Evolutionary conservation across 2,113 vertebrate species (phyloP).

Genomic region (Corydoras maculifer): DNA sequence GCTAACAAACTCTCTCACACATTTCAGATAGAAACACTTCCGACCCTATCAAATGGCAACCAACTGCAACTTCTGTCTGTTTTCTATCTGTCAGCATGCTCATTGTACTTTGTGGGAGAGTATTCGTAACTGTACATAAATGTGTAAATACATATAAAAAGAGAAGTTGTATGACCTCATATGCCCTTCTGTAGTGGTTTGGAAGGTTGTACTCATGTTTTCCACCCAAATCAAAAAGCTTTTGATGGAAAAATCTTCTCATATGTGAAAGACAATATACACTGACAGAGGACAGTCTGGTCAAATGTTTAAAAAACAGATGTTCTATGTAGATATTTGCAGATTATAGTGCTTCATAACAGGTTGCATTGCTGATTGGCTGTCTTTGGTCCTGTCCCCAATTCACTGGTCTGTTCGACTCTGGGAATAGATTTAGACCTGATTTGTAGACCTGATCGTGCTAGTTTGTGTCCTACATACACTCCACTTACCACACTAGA

Average conservation of each 20-base stretch:
- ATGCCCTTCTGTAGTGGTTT: slow-evolving; percentile 46
- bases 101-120: slow-evolving; percentile 61
- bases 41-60: slow-evolving; percentile 18
- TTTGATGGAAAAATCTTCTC: neutral
- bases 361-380: slow-evolving; percentile 4
- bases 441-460: slow-evolving; percentile 43
- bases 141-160: slow-evolving; percentile 58
- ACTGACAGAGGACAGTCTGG: neutral
- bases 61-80: slow-evolving; percentile 14
- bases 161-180: slow-evolving; percentile 50
- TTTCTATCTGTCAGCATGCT: slow-evolving; percentile 60
- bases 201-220: slow-evolving; percentile 33
- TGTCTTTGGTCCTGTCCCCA: slow-evolving; percentile 19
- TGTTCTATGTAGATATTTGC: slow-evolving; percentile 11
- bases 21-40: neutral
- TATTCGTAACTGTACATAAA: slow-evolving; percentile 56
- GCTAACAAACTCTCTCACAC: slow-evolving; percentile 6
- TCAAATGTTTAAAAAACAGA: neutral
- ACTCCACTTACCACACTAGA: slow-evolving; percentile 9
- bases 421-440: slow-evolving; percentile 45
- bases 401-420: slow-evolving; percentile 36
- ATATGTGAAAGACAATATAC: neutral
- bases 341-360: slow-evolving; percentile 21
- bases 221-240: slow-evolving; percentile 36
- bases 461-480: slow-evolving; percentile 45